phyloP scores from a whole-genome alignment of 2,797 vertebrate species.

The Linurgus olivaceus region DNA sequence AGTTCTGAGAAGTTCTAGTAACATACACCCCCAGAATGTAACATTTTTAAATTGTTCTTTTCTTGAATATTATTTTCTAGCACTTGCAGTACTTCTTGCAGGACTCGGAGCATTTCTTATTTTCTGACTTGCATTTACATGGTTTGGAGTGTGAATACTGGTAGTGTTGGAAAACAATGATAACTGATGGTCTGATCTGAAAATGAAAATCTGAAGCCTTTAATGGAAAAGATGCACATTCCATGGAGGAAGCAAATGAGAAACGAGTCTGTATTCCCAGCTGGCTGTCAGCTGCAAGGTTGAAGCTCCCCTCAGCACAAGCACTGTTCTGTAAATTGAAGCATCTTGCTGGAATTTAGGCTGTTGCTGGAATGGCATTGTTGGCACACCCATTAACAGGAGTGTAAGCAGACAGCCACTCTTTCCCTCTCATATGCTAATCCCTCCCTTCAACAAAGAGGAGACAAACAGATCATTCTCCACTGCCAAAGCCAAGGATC shows the following conservation, averaged over 20 bases:
- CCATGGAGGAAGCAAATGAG: background rate
- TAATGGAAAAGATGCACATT: background rate
- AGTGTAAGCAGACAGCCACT: background rate
- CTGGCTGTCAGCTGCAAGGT: background rate
- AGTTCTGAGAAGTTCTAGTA: background rate
- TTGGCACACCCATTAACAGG: fast-evolving
- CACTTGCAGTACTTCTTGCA: background rate
- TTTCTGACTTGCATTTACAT: background rate
- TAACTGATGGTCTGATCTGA: background rate
- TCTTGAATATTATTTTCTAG: background rate
- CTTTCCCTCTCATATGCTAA: background rate
- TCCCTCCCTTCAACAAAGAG: background rate
- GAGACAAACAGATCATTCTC: background rate
- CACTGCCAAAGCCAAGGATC: background rate
- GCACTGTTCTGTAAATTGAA: background rate
- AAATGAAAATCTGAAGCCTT: background rate
- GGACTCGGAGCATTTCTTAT: background rate
- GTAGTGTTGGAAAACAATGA: background rate
- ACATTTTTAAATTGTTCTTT: background rate
- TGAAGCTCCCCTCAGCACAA: background rate
- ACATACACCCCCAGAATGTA: fast-evolving
- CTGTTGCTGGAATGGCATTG: background rate
- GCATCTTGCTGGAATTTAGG: background rate
- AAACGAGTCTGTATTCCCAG: background rate
- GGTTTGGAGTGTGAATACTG: background rate